Conservation (phyloP, 2,113 vertebrate species). For the Sprattus sprattus region DNA sequence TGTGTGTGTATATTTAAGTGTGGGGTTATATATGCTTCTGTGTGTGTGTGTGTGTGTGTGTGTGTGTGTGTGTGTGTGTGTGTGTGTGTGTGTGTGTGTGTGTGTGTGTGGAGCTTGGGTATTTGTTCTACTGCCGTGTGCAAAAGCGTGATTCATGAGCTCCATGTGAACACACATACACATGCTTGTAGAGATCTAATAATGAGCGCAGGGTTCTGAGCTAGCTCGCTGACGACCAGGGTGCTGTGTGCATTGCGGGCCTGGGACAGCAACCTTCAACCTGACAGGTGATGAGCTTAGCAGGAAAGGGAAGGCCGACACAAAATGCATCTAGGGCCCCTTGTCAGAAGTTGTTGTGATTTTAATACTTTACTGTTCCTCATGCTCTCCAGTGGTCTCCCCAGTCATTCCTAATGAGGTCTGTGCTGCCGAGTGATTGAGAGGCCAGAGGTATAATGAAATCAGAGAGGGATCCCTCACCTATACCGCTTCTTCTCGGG, state of each 20-base stretch:
- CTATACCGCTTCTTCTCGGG: slow-evolving; percentile 37
- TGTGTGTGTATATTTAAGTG: neutral
- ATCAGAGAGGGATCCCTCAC: slow-evolving; percentile 45
- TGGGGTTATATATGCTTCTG: neutral
- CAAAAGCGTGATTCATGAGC: neutral
- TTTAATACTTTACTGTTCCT: slow-evolving; percentile 49
- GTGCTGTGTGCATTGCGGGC: neutral
- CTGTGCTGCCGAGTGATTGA: slow-evolving; percentile 42
- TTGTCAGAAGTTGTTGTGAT: slow-evolving; percentile 45
- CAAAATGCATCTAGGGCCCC: slow-evolving; percentile 47
- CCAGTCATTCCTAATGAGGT: slow-evolving; percentile 47
- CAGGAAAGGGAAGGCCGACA: neutral
- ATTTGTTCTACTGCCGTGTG: neutral
- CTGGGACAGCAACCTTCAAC: slow-evolving; percentile 39
- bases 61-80: neutral
- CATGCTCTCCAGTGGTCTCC: slow-evolving; percentile 36
- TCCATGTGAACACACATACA: neutral
- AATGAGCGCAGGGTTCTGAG: neutral
- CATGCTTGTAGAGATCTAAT: neutral
- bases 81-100: neutral
- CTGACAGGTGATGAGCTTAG: slow-evolving; percentile 19
- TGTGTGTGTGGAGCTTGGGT: neutral
- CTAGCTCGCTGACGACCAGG: neutral
- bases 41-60: slow-evolving; percentile 6
- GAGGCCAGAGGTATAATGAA: slow-evolving; percentile 46